Evolutionary conservation across 2,888 invertebrate species (phyloP).

Genomic region (Elysia crispata): DNA sequence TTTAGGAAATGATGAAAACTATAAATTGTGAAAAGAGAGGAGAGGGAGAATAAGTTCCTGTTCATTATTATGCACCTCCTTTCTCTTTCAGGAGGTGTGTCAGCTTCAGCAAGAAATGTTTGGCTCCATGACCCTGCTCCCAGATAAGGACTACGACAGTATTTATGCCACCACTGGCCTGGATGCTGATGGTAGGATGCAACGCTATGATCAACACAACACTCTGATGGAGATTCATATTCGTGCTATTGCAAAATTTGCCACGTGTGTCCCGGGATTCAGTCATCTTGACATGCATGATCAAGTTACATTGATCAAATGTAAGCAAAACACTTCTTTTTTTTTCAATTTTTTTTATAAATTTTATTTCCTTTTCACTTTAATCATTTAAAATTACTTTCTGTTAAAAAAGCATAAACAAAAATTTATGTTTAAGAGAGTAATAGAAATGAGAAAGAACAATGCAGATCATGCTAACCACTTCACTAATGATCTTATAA

Average conservation of each 20-base stretch:
- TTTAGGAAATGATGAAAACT: no score
- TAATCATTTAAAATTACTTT: no score
- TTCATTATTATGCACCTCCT: no score
- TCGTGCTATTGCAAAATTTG: conserved; percentile 42
- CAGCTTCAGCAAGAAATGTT: conserved; percentile 44
- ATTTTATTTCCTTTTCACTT: background rate
- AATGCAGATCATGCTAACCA: no score
- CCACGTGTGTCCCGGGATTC: conserved; percentile 39
- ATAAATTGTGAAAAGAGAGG: no score
- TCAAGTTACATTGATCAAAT: conserved; percentile 40
- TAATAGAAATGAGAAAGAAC: no score
- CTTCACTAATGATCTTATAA: no score
- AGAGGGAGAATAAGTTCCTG: no score
- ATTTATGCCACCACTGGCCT: conserved; percentile 47
- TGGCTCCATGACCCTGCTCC: conserved; percentile 41
- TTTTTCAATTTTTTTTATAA: no score
- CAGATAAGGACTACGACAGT: conserved; percentile 48
- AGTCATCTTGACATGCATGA: conserved; percentile 20
- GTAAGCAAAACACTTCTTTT: conserved; percentile 30
- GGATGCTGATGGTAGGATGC: conserved; percentile 46
- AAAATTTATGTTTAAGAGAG: no score
- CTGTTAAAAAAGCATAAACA: background rate
- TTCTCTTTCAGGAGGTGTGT: conserved; percentile 40
- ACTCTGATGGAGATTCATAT: conserved; percentile 26
- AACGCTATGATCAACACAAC: background rate